These are phyloP conservation scores for Sander lucioperca DNA, from an alignment of 2,113 vertebrate species.

Conservation along the genomic window DNA sequence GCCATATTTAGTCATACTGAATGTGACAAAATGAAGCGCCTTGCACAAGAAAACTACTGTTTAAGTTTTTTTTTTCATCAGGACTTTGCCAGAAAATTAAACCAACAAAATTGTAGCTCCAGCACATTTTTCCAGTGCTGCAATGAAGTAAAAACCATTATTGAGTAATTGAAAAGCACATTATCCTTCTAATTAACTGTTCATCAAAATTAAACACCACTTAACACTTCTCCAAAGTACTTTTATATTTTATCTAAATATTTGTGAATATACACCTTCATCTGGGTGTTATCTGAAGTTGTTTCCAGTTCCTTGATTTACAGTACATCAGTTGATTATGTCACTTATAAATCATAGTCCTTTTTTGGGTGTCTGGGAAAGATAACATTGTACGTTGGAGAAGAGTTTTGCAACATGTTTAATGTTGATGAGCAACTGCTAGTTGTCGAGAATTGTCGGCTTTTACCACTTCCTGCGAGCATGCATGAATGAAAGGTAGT, in stretches of 20 bases:
- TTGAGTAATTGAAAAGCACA: neutral
- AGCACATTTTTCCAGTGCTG: neutral
- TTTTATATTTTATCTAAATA: neutral
- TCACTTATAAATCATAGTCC: neutral
- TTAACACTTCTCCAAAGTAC: neutral
- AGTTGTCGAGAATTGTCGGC: neutral
- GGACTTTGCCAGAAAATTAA: neutral
- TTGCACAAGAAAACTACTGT: neutral
- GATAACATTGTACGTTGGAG: neutral
- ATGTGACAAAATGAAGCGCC: neutral
- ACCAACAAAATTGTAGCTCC: neutral
- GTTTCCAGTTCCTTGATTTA: neutral
- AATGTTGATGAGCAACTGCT: neutral
- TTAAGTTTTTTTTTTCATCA: neutral
- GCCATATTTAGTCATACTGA: neutral
- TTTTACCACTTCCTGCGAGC: neutral
- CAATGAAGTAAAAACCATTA: neutral
- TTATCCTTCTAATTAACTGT: no score
- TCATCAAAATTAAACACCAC: neutral
- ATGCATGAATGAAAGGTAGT: neutral
- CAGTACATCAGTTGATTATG: neutral
- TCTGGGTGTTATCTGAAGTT: neutral
- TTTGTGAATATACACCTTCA: neutral
- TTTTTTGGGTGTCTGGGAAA: neutral
- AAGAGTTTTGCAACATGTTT: neutral